Conservation (phyloP, 2,113 vertebrate genomes). For the Ictalurus furcatus region DNA sequence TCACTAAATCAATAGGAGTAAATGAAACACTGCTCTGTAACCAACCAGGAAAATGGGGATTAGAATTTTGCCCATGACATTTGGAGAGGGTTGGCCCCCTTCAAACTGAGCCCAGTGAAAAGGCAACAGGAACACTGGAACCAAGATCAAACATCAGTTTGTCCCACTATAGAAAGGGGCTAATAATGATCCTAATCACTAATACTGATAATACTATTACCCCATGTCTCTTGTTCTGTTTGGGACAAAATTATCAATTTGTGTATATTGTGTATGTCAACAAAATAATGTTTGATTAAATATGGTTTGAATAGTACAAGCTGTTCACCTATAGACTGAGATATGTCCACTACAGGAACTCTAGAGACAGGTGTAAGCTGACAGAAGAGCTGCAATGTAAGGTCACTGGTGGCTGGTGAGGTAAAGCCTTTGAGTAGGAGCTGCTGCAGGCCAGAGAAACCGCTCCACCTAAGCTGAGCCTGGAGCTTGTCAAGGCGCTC, state of each 20-base stretch:
- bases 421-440: constrained; percentile 96
- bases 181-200: background rate
- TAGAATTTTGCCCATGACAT: background rate
- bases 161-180: background rate
- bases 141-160: background rate
- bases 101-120: background rate
- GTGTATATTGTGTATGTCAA: background rate
- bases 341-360: constrained; percentile 93
- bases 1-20: background rate
- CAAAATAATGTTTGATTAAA: too few relatives aligned
- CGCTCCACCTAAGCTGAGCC: constrained; percentile 93
- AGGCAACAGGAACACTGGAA: background rate
- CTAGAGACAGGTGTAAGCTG: constrained; percentile 92
- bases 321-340: constrained; percentile 89
- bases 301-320: background rate
- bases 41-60: background rate
- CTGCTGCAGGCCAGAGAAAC: constrained; percentile 95
- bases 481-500: constrained; percentile 96
- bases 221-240: background rate
- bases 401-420: constrained; percentile 89
- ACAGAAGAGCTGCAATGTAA: constrained; percentile 95
- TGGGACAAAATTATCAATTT: background rate
- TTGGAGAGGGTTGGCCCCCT: background rate
- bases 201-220: background rate
- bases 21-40: background rate